Conservation (phyloP, 2,113 vertebrate species). For the Typhlomys cinereus region DNA sequence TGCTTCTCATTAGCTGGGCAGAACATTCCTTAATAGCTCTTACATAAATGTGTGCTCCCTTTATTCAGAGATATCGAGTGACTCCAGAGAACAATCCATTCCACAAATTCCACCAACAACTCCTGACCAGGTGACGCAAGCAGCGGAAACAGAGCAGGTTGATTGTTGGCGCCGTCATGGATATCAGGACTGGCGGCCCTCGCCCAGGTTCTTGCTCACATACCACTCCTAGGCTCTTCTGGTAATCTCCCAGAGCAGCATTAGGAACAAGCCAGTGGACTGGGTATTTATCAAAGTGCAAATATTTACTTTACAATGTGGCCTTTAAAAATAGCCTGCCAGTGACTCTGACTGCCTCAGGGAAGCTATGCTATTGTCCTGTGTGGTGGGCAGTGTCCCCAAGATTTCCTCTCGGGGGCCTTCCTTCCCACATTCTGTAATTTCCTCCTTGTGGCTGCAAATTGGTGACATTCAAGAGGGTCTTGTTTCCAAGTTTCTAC, state of each 20-base stretch:
- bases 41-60: constrained; percentile 24
- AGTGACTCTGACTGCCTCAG: constrained; percentile 27
- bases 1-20: background rate
- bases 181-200: constrained; percentile 43
- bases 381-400: background rate
- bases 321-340: constrained; percentile 78
- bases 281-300: constrained; percentile 67
- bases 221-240: background rate
- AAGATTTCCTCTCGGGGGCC: background rate
- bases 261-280: constrained; percentile 60
- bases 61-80: constrained; percentile 41
- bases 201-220: constrained; percentile 36
- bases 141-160: background rate
- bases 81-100: constrained; percentile 77
- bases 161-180: constrained; percentile 43
- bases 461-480: background rate
- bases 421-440: background rate
- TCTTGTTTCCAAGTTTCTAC: background rate
- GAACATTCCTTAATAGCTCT: constrained; percentile 27
- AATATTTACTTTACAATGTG: constrained; percentile 78
- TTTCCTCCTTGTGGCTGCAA: constrained; percentile 7
- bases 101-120: constrained; percentile 71
- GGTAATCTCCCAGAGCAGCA: constrained; percentile 55
- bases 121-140: constrained; percentile 65
- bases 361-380: constrained; percentile 39